Percentiles rank a stretch among this genome's conserved stretches.
Conservation (phyloP, 2,113 vertebrate species). For the Dicentrarchus labrax region DNA sequence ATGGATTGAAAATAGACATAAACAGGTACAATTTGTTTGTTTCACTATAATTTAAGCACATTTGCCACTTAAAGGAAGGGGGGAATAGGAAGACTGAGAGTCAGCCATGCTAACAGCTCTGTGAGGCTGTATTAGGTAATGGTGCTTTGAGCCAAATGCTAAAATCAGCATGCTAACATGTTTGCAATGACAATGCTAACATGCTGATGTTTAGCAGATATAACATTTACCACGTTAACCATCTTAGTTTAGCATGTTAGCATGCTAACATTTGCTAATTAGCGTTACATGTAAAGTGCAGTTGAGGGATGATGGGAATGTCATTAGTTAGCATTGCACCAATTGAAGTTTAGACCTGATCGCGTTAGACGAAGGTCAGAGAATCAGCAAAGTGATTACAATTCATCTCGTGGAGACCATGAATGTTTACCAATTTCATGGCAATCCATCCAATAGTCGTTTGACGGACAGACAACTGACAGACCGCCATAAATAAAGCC, state of each 20-base stretch:
- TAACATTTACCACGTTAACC: neutral
- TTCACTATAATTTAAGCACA: neutral
- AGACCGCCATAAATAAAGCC: neutral
- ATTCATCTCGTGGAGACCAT: neutral
- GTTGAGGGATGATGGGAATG: no score
- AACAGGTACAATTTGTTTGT: neutral
- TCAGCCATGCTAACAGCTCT: neutral
- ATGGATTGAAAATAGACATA: neutral
- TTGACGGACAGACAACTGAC: no score
- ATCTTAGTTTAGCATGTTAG: no score
- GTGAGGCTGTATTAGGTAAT: neutral
- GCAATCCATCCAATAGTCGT: neutral
- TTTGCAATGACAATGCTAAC: neutral
- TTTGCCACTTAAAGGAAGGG: neutral
- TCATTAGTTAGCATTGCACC: neutral
- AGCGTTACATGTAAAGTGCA: no score
- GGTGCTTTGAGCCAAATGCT: neutral
- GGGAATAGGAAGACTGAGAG: neutral
- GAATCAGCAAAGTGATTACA: neutral
- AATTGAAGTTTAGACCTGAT: neutral
- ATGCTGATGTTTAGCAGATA: neutral
- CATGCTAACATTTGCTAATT: no score
- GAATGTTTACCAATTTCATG: neutral
- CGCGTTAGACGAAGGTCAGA: neutral
- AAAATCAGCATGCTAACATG: neutral